Conservation (phyloP, 1,140 invertebrate species). For the Drosophila prosaltans region DNA sequence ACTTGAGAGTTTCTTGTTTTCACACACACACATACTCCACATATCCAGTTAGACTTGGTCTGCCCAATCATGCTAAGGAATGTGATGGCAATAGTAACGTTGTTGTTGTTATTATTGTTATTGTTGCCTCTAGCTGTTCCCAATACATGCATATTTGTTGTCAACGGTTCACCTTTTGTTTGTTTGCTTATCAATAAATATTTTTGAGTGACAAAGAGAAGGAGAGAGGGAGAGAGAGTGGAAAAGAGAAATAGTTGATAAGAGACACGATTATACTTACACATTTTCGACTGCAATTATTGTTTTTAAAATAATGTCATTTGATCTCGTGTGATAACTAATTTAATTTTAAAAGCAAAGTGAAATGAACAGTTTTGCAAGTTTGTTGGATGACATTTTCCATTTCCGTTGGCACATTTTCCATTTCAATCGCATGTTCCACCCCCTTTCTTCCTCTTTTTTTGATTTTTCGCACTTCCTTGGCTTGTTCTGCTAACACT, state of each 20-base stretch:
- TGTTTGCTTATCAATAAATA: conserved; percentile 60
- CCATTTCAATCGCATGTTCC: conserved; percentile 76
- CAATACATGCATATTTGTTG: conserved; percentile 65
- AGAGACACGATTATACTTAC: neutral
- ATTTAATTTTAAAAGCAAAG: neutral
- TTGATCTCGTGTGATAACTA: neutral
- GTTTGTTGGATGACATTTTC: conserved; percentile 44
- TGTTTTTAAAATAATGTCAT: neutral
- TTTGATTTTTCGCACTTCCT: neutral
- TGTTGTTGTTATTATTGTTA: conserved; percentile 34
- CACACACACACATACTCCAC: conserved; percentile 40
- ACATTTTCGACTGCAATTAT: neutral
- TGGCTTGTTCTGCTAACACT: conserved; percentile 2
- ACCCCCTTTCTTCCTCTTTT: neutral
- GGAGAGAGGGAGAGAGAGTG: neutral
- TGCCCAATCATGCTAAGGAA: conserved; percentile 51
- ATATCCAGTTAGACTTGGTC: conserved; percentile 22
- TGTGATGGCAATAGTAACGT: conserved; percentile 23
- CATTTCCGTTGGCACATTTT: conserved; percentile 59
- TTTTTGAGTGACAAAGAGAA: neutral
- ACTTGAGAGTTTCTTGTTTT: conserved; percentile 73
- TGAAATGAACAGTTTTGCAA: neutral
- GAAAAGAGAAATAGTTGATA: neutral
- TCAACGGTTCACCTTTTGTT: conserved; percentile 54
- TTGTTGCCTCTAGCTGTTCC: conserved; percentile 52